Base-by-base conservation (phyloP, 1,140 invertebrate genomes). In the Mamestra configurata region DNA sequence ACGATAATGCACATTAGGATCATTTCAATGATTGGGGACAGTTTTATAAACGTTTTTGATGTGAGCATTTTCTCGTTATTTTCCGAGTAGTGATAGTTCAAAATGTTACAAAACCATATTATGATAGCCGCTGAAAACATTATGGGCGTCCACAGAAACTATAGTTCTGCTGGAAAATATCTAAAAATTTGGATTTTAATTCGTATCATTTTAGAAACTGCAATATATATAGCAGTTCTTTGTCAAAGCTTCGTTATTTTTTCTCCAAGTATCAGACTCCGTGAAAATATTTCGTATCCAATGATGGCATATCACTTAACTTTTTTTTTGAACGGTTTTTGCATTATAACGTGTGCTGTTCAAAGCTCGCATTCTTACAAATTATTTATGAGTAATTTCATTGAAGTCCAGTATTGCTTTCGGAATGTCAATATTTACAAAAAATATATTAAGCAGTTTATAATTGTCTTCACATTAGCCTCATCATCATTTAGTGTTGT, bases 81-180 rank as follows among this genome's bases (percentile, higher is more conserved):
- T 31, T 5, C 27, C 5, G 27, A 31, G 27, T 31, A 31, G 5
- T 3, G 27, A 31, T 5, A 31, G 5, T 5, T 31, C 53, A 61
- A 18, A 61, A 61, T 18, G 31, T 8, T 35, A 13, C 2, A 57
- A 15, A 24, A 27, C 5, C 31, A 35, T n/a, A 6, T 61, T 11
- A 31, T 61, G 7, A 10, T 15, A 61, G n/a, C 24, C 1, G 31
- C 31, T 35, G 59, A 61, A 37, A 35, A 35, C 8, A 61, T 61
- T 15, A 61, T 35, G 59, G 27, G 59, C 24, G 24, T 37, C 15
- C 15, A 61, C n/a, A 61, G 59, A 61, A 35, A 37, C 37, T 61
- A 35, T 18, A 10, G 5, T 35, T n/a, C 4, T 35, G n/a, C 37
- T 6, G 24, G 27, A 7, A 35, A 35, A 2, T 37, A 18, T 35